phyloP scores from a whole-genome alignment of 2,113 vertebrate genomes.

The Gnathonemus echidnorhynchus region DNA sequence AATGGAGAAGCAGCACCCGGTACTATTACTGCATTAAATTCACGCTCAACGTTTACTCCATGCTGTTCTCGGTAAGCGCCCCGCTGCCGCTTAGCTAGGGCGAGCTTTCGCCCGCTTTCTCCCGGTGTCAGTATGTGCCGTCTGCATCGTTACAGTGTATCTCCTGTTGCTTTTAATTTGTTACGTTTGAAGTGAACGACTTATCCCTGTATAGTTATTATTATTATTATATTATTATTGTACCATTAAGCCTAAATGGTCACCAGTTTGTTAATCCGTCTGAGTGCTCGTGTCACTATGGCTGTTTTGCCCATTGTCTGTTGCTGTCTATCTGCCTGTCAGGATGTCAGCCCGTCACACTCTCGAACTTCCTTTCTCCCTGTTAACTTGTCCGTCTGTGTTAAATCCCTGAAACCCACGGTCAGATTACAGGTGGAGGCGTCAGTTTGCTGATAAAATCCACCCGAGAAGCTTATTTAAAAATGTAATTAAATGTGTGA shows the following conservation, averaged over 20 bases:
- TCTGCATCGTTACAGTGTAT: background rate
- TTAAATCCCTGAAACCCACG: background rate
- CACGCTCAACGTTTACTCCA: constrained; percentile 72
- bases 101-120: background rate
- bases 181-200: too few relatives aligned
- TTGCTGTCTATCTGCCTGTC: background rate
- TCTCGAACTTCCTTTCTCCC: background rate
- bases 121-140: background rate
- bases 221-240: background rate
- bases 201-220: background rate
- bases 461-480: background rate
- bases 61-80: constrained; percentile 77
- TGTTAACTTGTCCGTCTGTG: background rate
- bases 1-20: constrained; percentile 56
- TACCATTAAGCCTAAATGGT: background rate
- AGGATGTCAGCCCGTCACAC: background rate
- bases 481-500: background rate
- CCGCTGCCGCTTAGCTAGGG: too few relatives aligned
- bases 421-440: background rate
- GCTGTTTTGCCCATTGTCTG: background rate
- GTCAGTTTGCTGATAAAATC: background rate
- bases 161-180: background rate
- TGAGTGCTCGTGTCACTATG: background rate
- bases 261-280: background rate
- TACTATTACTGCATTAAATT: constrained; percentile 80